Base-by-base conservation (phyloP, 2,113 vertebrate genomes). In the Eleginops maclovinus region DNA sequence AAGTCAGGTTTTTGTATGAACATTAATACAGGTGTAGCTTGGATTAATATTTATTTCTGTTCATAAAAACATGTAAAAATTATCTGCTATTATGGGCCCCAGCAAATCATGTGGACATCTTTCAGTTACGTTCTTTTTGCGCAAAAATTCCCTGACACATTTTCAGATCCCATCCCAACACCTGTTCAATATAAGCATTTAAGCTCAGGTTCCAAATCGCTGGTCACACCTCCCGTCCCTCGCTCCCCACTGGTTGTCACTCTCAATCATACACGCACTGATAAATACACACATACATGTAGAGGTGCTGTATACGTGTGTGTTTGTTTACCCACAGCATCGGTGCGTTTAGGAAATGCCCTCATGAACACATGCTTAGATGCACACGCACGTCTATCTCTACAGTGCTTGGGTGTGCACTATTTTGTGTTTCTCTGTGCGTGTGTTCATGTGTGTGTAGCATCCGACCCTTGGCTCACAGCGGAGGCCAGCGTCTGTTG, bases 401-500 rank as follows among this genome's bases (percentile, higher is more conserved):
- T 61, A 64, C 55, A 73, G 62, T 76, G 66, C 10, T 12, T 59
- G 10, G 14, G 10, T 50, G 44, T 40, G 10, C 31, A 7, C 49
- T 74, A 36, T 75, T 50, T 31, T 40, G 17, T 74, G 14, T 59
- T n/a, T 31, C 9, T 61, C 15, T 41, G 21, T 28, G n/a, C 9
- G 2, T 53, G 21, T 68, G 74, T 72, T 75, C 68, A 47, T 78
- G 70, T 53, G 21, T 83, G 55, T 72, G 28, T 69, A 69, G 65
- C 50, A 55, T 87, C 68, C 82, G 86, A 91, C 89, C 93, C 89
- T 79, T 90, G 87, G 67, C 91, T 91, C 92, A 81, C 92, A 92
- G 88, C 87, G 90, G 92, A 86, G 85, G 84, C 90, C 87, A 84
- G 91, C 82, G 91, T 92, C 92, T 94, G 93, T 92, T 93, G 89